A percentile compares a stretch with the other conserved stretches of the same genome.
Evolutionary conservation across 2,113 vertebrate genomes (phyloP).

Genomic region (Phylloscopus whistleri): DNA sequence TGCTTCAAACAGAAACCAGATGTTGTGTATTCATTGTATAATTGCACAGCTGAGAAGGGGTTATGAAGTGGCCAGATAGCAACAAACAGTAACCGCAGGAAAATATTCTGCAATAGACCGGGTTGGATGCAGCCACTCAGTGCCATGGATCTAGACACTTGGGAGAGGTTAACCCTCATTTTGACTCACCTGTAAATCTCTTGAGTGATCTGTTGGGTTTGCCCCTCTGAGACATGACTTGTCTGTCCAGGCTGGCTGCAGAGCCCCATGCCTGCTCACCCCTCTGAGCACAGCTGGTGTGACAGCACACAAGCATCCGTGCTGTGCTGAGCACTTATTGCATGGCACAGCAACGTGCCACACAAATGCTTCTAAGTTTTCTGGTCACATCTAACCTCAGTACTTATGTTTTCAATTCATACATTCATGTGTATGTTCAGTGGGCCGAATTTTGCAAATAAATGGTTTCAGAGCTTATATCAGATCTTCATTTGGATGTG

Average conservation of each 20-base stretch:
- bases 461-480: neutral
- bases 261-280: neutral
- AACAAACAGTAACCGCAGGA: neutral
- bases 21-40: neutral
- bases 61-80: neutral
- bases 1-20: neutral
- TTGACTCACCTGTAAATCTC: neutral
- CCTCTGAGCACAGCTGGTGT: neutral
- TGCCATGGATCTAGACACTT: neutral
- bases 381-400: neutral
- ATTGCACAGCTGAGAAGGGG: neutral
- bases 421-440: neutral
- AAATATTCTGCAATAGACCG: neutral
- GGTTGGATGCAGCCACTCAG: neutral
- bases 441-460: neutral
- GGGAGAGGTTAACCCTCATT: neutral
- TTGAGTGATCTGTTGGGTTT: neutral
- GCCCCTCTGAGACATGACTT: accelerated
- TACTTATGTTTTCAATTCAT: neutral
- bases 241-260: neutral
- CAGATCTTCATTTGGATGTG: neutral
- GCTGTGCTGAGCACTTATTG: accelerated
- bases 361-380: neutral
- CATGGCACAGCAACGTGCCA: accelerated
- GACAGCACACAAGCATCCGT: accelerated